phyloP scores from a whole-genome alignment of 37 sponge, comb jelly and placozoan species.

The Beroe forskalii region DNA sequence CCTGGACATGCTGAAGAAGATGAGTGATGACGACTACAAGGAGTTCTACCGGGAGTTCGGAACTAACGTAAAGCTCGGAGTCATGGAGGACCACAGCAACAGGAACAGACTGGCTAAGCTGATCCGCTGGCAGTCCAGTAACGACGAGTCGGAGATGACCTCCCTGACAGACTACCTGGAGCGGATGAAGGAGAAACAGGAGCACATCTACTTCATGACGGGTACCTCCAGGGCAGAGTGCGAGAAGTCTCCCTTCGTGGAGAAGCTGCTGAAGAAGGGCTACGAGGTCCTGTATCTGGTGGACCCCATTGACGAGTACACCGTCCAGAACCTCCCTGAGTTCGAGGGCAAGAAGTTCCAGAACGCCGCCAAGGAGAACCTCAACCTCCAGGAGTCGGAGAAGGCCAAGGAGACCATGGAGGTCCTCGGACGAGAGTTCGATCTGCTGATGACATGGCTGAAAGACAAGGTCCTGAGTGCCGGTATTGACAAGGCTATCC shows the following conservation, averaged over 20 bases:
- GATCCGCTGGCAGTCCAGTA: conserved; percentile 87
- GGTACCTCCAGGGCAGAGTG: conserved; percentile 74
- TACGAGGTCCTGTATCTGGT: conserved; percentile 94
- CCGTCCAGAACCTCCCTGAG: conserved; percentile 80
- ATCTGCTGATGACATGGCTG: conserved; percentile 89
- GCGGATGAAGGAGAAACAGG: conserved; percentile 97
- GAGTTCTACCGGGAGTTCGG: conserved; percentile 94
- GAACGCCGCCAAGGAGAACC: conserved; percentile 97
- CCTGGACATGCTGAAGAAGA: conserved; percentile 97
- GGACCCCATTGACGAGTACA: conserved; percentile 96
- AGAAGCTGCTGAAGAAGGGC: conserved; percentile 86
- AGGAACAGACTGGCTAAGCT: conserved; percentile 88
- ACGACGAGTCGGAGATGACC: conserved; percentile 73
- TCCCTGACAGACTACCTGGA: conserved; percentile 89
- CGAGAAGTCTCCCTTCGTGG: conserved; percentile 92
- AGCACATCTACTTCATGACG: conserved; percentile 96
- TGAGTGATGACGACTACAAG: conserved; percentile 78
- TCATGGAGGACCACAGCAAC: conserved; percentile 91
- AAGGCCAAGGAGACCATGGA: conserved; percentile 82
- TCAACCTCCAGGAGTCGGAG: conserved; percentile 82
- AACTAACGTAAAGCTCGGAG: conserved; percentile 81
- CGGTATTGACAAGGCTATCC: conserved; percentile 87
- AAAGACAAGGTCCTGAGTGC: conserved; percentile 84
- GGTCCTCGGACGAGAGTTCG: conserved; percentile 74
- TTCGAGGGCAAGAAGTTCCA: conserved; percentile 97